phyloP scores from a whole-genome alignment of 2,113 vertebrate genomes.

The Mellivora capensis region DNA sequence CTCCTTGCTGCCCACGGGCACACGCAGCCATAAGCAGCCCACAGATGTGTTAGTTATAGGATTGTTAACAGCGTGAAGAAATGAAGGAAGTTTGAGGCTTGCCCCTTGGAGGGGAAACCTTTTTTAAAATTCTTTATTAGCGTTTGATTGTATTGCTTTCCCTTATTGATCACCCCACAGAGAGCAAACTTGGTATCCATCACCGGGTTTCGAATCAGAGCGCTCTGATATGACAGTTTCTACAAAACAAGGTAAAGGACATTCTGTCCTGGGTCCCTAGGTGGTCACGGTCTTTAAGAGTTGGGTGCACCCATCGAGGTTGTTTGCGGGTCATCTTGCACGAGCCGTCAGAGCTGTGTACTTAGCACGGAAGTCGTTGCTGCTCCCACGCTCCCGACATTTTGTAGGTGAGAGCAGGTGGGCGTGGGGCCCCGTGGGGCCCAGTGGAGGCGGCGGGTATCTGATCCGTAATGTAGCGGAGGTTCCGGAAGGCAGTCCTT shows the following conservation, averaged over 20 bases:
- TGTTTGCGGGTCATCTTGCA: neutral
- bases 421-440: too few species aligned
- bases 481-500: neutral
- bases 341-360: neutral
- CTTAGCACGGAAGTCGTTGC: neutral
- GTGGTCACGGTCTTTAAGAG: neutral
- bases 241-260: neutral
- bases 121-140: neutral
- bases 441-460: neutral
- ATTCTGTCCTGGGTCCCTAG: neutral
- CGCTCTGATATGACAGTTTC: neutral
- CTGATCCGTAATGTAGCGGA: neutral
- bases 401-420: neutral
- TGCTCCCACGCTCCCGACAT: neutral
- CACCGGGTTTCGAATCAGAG: neutral
- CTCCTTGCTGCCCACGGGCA: too few species aligned
- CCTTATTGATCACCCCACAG: neutral
- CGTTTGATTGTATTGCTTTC: neutral
- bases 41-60: neutral
- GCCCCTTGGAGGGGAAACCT: neutral
- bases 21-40: neutral
- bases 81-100: neutral
- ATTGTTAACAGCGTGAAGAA: neutral
- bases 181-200: neutral
- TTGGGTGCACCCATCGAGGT: neutral